phyloP scores from a whole-genome alignment of 2,797 vertebrate genomes.

The Threskiornis aethiopicus region DNA sequence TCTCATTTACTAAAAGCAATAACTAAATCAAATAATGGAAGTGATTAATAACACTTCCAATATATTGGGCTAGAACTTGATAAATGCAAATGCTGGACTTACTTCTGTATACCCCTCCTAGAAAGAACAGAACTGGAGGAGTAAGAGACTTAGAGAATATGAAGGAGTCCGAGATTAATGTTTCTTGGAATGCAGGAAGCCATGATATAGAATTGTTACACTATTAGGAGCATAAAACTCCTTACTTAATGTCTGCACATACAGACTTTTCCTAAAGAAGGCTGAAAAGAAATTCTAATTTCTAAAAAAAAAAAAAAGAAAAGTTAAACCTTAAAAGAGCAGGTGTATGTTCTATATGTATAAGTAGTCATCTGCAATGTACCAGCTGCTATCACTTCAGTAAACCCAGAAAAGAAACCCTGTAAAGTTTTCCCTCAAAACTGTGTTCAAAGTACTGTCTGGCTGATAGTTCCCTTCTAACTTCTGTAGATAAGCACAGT shows the following conservation, averaged over 20 bases:
- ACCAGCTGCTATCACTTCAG: background rate
- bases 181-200: background rate
- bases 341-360: background rate
- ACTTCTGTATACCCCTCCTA: too few relatives aligned
- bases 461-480: background rate
- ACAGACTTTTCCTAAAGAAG: background rate
- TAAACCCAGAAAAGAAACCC: background rate
- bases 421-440: background rate
- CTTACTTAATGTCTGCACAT: background rate
- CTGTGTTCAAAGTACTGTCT: background rate
- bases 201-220: background rate
- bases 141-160: too few relatives aligned
- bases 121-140: too few relatives aligned
- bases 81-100: background rate
- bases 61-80: background rate
- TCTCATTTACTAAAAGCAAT: background rate
- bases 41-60: background rate
- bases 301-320: background rate
- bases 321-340: background rate
- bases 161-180: background rate
- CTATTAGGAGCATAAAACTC: background rate
- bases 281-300: background rate
- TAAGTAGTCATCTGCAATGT: background rate
- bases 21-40: background rate
- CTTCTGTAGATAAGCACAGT: background rate